Percentiles rank a stretch among this genome's conserved stretches.
These are phyloP conservation scores for Cactoblastis cactorum DNA, from an alignment of 2,888 invertebrate genomes.

Conservation along the genomic window DNA sequence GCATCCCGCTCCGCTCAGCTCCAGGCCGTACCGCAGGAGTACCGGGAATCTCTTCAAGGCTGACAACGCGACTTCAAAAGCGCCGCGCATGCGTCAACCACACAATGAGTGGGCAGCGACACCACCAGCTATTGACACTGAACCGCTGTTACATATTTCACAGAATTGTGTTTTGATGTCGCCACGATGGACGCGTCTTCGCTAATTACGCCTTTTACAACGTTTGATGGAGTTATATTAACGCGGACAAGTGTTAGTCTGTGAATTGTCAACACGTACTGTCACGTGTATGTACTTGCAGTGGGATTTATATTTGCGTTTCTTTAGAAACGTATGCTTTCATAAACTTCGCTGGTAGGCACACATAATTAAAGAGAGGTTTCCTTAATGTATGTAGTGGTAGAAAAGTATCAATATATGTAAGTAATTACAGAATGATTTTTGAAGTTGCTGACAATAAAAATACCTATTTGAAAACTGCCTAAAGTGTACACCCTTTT, in stretches of 20 bases:
- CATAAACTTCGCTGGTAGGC: background rate
- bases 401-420: no score
- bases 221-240: constrained; percentile 16
- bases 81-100: constrained; percentile 54
- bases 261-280: constrained; percentile 5
- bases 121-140: constrained; percentile 64
- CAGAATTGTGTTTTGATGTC: constrained; percentile 64
- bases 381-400: background rate
- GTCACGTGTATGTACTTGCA: background rate
- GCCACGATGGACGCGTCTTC: constrained; percentile 41
- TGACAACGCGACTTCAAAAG: constrained; percentile 65
- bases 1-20: constrained; percentile 10
- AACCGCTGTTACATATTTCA: constrained; percentile 72
- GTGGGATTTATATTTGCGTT: background rate
- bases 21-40: constrained; percentile 27
- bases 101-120: constrained; percentile 59
- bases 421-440: no score
- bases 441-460: background rate
- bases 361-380: background rate
- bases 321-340: background rate
- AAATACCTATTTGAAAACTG: background rate
- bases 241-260: constrained; percentile 7
- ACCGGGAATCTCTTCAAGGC: constrained; percentile 66
- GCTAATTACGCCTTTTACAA: constrained; percentile 34
- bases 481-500: no score